phyloP scores from a whole-genome alignment of 64 coral and sea anemone genomes.

The Cladopsammia gracilis region DNA sequence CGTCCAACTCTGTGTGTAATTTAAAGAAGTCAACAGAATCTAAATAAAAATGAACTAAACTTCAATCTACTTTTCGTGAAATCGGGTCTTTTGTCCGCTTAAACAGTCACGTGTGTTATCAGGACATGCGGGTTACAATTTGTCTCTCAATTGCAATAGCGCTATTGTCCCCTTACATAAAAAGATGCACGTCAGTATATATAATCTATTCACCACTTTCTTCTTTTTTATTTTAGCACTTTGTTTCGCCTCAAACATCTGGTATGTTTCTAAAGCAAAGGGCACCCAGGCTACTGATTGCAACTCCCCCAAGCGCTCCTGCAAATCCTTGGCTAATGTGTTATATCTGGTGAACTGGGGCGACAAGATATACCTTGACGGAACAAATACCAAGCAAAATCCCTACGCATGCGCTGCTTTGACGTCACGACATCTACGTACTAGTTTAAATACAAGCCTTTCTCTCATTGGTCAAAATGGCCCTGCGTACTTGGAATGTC shows the following conservation, averaged over 20 bases:
- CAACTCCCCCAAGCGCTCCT: not conserved
- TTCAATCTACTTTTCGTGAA: too few species aligned
- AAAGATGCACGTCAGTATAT: not conserved
- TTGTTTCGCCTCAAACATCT: not conserved
- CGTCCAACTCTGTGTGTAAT: too few species aligned
- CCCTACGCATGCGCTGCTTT: not conserved
- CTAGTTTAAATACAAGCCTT: not conserved
- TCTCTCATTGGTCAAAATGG: conserved; percentile 24
- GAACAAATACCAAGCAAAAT: not conserved
- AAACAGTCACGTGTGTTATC: too few species aligned
- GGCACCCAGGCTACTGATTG: not conserved
- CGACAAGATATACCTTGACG: conserved; percentile 15
- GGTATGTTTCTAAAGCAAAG: not conserved
- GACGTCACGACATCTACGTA: not conserved
- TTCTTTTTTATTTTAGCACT: not conserved
- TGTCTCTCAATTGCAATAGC: too few species aligned
- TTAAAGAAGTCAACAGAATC: too few species aligned
- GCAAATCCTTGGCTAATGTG: conserved; percentile 11
- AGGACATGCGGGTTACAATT: too few species aligned
- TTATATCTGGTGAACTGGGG: conserved; percentile 1
- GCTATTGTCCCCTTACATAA: too few species aligned
- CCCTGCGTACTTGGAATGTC: conserved; percentile 1
- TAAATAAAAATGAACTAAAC: too few species aligned
- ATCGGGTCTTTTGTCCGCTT: too few species aligned
- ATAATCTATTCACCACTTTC: too few species aligned